Base-by-base conservation (phyloP, 2,797 vertebrate species). In the Ctenopoma kingsleyae region DNA sequence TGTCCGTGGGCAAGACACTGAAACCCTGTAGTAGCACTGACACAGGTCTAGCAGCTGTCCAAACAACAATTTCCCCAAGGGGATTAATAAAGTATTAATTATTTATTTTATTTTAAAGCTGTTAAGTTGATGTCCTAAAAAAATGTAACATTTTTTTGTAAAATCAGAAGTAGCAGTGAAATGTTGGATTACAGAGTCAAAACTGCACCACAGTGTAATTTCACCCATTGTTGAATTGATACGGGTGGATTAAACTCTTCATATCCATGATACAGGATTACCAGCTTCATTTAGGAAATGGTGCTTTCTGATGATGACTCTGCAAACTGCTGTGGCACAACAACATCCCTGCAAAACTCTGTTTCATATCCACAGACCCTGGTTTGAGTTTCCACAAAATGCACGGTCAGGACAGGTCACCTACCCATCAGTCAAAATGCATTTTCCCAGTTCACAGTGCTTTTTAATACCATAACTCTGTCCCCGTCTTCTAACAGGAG, bases 221-320 rank as follows among this genome's bases (percentile, higher is more conserved):
- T 43, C 16, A 9, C 6, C 38, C 36, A 17, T 15, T 20, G 57
- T 50, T 41, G 19, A 62, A 48, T 50, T 46, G 36, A 43, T 27
- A 30, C 6, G 12, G 17, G n/a, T 17, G 65, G 76, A 73, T 78
- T 70, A 62, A 56, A 47, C 5, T 5, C 40, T 61, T 74, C 71
- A 32, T 47, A 38, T 66, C 65, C 32, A 40, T 57, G 69, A 71
- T 62, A 73, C 27, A 11, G 54, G 77, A 74, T 84, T 64, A 76
- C 3, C 47, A 48, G 50, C 50, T 70, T 78, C 38, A 82, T 84
- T 75, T 67, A 30, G 68, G 17, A 64, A 82, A 76, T 41, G 61
- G 47, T 13, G 3, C 56, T 19, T 27, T 64, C 10, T 16, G 25
- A 32, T 20, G 32, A 63, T 49, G 69, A 67, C 63, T 52, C 56